phyloP scores from a whole-genome alignment of 2,888 invertebrate genomes.

The Keiferia lycopersicella region DNA sequence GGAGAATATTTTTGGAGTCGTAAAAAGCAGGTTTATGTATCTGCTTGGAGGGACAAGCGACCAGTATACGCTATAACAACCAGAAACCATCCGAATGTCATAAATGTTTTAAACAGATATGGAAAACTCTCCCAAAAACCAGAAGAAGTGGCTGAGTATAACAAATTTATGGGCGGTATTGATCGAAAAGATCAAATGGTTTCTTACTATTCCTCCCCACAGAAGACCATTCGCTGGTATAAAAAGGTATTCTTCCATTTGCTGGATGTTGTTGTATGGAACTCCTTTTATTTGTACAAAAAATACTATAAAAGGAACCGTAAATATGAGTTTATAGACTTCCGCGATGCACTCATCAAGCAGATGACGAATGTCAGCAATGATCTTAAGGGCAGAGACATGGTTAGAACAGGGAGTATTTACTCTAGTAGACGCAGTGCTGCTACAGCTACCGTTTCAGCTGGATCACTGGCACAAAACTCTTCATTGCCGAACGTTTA shows the following conservation, averaged over 20 bases:
- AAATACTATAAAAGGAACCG: slow-evolving; percentile 28
- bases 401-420: not conserved
- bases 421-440: not conserved
- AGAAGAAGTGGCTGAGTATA: slow-evolving; percentile 18
- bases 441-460: not conserved
- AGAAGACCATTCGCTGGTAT: slow-evolving; percentile 18
- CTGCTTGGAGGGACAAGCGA: slow-evolving; percentile 34
- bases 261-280: slow-evolving; percentile 28
- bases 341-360: slow-evolving; percentile 28
- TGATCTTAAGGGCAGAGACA: slow-evolving; percentile 4
- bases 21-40: slow-evolving; percentile 35
- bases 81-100: slow-evolving; percentile 26
- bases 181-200: slow-evolving; percentile 22
- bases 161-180: slow-evolving; percentile 14
- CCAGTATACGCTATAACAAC: slow-evolving; percentile 34
- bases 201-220: slow-evolving; percentile 20
- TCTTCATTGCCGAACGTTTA: not conserved
- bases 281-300: slow-evolving; percentile 30
- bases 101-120: not conserved
- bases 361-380: not conserved
- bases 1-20: slow-evolving; percentile 34
- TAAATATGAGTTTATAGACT: slow-evolving; percentile 26
- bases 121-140: slow-evolving; percentile 2
- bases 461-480: slow-evolving; percentile 13
- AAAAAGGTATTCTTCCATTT: slow-evolving; percentile 16